Percentiles rank a stretch among this genome's conserved stretches.
Conservation (phyloP, 2,888 invertebrate genomes). For the Macrophya annulata region DNA sequence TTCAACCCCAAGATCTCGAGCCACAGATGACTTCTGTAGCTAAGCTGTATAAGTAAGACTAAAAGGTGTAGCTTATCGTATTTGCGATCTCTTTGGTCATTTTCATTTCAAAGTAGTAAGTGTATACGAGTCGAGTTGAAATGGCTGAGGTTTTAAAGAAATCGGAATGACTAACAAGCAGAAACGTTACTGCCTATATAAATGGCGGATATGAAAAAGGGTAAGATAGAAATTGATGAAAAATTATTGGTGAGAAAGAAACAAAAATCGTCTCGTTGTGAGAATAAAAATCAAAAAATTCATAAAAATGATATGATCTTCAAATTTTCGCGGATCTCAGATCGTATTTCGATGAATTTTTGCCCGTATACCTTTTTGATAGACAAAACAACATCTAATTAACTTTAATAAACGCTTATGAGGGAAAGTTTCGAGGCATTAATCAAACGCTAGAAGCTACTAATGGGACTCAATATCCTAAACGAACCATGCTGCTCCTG, state of each 20-base stretch:
- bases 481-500: neutral
- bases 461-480: slow-evolving; percentile 27
- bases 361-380: neutral
- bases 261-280: too few relatives aligned
- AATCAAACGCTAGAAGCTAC: slow-evolving; percentile 2
- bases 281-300: neutral
- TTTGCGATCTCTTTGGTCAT: slow-evolving; percentile 73
- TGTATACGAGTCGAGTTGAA: neutral
- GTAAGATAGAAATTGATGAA: too few relatives aligned
- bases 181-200: too few relatives aligned
- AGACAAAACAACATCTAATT: neutral
- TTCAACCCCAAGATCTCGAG: neutral
- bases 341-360: too few relatives aligned
- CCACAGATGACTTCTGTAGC: neutral
- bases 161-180: neutral
- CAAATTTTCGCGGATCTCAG: neutral
- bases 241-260: too few relatives aligned
- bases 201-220: too few relatives aligned
- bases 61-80: slow-evolving; percentile 71
- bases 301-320: neutral
- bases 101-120: neutral
- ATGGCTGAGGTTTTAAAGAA: neutral
- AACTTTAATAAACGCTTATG: neutral
- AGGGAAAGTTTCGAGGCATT: neutral
- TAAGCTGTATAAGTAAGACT: neutral